Conservation (phyloP, 2,888 invertebrate species). For the Tricholauxania praeusta region DNA sequence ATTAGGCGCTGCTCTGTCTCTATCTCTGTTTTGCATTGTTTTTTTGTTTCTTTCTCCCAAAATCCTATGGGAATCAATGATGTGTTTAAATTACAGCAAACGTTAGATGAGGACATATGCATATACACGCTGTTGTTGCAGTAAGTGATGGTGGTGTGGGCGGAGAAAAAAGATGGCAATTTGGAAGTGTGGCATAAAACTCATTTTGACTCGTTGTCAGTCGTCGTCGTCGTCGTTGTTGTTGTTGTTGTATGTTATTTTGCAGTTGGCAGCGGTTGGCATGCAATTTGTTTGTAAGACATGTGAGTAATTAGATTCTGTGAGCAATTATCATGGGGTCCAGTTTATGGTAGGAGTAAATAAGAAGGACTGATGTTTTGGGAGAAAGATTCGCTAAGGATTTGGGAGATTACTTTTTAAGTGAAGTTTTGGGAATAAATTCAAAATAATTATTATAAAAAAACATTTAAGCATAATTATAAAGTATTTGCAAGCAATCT, state of each 20-base stretch:
- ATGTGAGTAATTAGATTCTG: conserved; percentile 35
- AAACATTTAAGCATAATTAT: too few species aligned
- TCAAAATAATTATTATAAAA: too few species aligned
- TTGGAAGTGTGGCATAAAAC: neutral
- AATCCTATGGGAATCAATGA: conserved; percentile 38
- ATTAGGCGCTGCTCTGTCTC: neutral
- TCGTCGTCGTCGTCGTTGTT: neutral
- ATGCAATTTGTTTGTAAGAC: conserved; percentile 32
- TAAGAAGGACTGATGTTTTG: too few species aligned
- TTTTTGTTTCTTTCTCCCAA: too few species aligned
- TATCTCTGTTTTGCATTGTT: neutral
- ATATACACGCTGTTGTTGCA: neutral
- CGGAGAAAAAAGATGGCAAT: neutral
- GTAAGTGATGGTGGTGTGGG: neutral
- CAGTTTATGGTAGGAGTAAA: too few species aligned
- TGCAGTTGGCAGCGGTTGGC: conserved; percentile 21
- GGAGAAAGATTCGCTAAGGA: too few species aligned
- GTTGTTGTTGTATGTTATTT: neutral
- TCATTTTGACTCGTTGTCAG: conserved; percentile 3
- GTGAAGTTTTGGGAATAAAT: too few species aligned
- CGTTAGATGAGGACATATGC: neutral
- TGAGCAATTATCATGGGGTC: conserved; percentile 29
- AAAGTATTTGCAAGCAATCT: too few species aligned
- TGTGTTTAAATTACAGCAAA: conserved; percentile 38
- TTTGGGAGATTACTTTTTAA: too few species aligned